phyloP scores from a whole-genome alignment of 2,113 vertebrate species.

The Platycercus adscitus region DNA sequence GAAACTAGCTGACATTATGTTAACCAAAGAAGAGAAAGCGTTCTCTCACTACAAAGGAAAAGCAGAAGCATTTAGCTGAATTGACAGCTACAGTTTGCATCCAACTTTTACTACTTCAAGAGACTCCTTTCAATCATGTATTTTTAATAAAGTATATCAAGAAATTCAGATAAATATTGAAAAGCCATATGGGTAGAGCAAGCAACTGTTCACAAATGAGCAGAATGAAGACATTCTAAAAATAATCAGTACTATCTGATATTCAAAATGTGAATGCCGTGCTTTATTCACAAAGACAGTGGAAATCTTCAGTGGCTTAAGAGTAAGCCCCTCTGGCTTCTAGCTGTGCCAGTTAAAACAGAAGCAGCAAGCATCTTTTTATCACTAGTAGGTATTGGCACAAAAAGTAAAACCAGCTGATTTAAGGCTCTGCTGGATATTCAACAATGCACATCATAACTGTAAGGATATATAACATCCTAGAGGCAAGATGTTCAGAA shows the following conservation, averaged over 20 bases:
- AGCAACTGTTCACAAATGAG: background rate
- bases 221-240: background rate
- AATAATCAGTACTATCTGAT: background rate
- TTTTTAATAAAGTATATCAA: background rate
- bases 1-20: background rate
- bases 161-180: background rate
- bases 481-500: background rate
- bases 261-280: background rate
- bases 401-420: background rate
- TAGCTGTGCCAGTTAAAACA: conserved; percentile 1
- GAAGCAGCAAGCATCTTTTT: background rate
- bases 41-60: background rate
- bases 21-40: background rate
- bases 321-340: background rate
- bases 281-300: background rate
- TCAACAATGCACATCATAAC: background rate
- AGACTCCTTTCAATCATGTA: background rate
- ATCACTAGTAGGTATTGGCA: background rate
- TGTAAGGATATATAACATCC: background rate
- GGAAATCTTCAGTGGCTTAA: background rate
- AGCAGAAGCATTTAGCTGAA: background rate
- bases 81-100: background rate
- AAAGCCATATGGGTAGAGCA: background rate
- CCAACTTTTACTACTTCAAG: background rate
- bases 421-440: background rate